A percentile compares a stretch with the other conserved stretches of the same genome.
phyloP scores from a whole-genome alignment of 2,113 vertebrate genomes.

The Pteruthius melanotis region DNA sequence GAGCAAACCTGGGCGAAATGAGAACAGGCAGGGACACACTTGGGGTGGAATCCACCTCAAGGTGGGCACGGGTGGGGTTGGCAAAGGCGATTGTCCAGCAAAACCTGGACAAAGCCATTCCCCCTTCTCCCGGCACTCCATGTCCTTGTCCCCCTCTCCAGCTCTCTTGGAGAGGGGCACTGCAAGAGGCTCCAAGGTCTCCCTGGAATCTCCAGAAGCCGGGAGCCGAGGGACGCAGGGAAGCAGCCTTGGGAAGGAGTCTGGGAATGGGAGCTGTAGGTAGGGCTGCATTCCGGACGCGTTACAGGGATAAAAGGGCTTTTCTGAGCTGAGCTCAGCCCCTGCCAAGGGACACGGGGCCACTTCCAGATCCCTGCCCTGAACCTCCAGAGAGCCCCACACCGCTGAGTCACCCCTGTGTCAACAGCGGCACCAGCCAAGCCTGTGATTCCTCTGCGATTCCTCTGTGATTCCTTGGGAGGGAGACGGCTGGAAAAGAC shows the following conservation, averaged over 20 bases:
- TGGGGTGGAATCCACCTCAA: accelerated
- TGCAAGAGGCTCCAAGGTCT: background rate
- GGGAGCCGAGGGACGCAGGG: background rate
- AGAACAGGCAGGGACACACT: accelerated
- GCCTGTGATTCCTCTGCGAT: no score
- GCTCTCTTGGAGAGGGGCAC: background rate
- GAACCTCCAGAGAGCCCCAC: constrained; percentile 59
- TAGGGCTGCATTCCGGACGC: background rate
- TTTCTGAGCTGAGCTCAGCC: background rate
- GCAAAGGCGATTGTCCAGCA: background rate
- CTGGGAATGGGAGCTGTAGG: background rate
- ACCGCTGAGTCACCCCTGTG: constrained; percentile 66
- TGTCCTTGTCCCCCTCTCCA: background rate
- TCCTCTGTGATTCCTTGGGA: constrained; percentile 41
- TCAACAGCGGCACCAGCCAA: constrained; percentile 61
- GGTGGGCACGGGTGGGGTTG: background rate
- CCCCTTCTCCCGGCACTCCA: background rate
- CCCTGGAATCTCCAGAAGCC: background rate
- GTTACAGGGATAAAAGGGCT: background rate
- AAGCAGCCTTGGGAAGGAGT: background rate
- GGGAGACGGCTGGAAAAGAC: constrained; percentile 64
- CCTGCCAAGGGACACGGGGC: constrained; percentile 55
- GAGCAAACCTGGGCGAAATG: background rate
- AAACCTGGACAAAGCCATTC: no score
- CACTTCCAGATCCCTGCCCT: constrained; percentile 46